A percentile compares a stretch with the other conserved stretches of the same genome.
These are phyloP conservation scores for Montipora capitata DNA, from an alignment of 92 coral and sea anemone genomes.

Conservation along the genomic window DNA sequence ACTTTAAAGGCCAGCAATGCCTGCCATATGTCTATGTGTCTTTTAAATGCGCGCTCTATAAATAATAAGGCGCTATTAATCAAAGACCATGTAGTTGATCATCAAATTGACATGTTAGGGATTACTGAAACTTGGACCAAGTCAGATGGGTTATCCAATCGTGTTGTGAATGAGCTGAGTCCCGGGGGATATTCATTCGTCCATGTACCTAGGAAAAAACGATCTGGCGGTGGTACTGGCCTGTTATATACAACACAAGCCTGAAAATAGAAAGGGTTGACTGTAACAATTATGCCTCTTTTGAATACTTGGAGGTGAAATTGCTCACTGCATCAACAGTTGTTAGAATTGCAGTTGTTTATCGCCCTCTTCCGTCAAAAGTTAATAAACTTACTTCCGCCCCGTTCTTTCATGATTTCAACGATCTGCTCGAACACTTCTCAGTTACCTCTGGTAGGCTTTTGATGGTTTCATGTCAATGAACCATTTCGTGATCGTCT, in stretches of 20 bases:
- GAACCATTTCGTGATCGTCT: slow-evolving; percentile 13
- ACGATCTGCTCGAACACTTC: slow-evolving; percentile 1
- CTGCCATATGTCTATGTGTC: no score
- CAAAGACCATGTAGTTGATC: no score
- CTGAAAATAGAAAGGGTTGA: slow-evolving; percentile 22
- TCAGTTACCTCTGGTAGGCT: slow-evolving; percentile 33
- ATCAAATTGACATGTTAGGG: no score
- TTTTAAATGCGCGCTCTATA: no score
- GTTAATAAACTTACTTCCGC: neutral
- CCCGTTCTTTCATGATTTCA: neutral
- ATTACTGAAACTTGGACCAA: neutral
- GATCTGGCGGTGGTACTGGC: slow-evolving; percentile 43
- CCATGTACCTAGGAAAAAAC: neutral
- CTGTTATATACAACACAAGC: slow-evolving; percentile 21
- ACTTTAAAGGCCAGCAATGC: no score
- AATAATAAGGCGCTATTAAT: no score
- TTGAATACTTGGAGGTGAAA: slow-evolving; percentile 21
- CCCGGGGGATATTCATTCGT: neutral
- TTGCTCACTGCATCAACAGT: neutral
- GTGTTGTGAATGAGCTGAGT: neutral
- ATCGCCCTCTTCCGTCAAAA: slow-evolving; percentile 40
- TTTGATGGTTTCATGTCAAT: slow-evolving; percentile 35
- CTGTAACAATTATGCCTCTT: slow-evolving; percentile 4
- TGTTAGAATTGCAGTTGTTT: slow-evolving; percentile 37
- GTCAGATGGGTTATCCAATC: neutral